Evolutionary conservation across 2,888 invertebrate species (phyloP).

Genomic region (Thymelicus lineola): DNA sequence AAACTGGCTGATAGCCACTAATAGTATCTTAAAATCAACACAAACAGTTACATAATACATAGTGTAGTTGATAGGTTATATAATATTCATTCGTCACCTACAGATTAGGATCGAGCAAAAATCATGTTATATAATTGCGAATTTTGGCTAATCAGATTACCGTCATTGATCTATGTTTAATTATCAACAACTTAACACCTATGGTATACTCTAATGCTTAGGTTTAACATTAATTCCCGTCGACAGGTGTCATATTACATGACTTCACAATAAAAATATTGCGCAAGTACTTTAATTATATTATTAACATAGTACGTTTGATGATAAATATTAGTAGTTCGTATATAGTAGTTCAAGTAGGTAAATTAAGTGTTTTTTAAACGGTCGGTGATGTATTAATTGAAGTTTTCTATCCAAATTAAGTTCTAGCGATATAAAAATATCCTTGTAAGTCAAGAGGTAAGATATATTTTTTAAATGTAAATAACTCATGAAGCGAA

Average conservation of each 20-base stretch:
- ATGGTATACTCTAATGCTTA: constrained; percentile 55
- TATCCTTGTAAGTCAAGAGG: too few species aligned
- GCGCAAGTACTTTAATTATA: constrained; percentile 54
- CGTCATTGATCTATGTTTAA: constrained; percentile 41
- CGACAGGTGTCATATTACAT: constrained; percentile 66
- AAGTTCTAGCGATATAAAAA: too few species aligned
- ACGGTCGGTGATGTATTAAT: too few species aligned
- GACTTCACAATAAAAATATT: constrained; percentile 56
- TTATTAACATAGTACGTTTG: constrained; percentile 59
- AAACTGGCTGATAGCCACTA: too few species aligned
- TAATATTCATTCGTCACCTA: constrained; percentile 11
- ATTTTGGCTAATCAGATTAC: constrained; percentile 24
- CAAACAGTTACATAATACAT: background rate
- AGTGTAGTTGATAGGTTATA: background rate
- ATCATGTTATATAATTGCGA: constrained; percentile 19
- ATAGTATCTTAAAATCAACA: background rate
- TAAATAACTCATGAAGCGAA: too few species aligned
- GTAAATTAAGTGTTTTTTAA: background rate
- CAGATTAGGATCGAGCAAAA: constrained; percentile 16
- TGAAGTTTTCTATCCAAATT: too few species aligned
- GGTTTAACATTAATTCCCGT: constrained; percentile 57
- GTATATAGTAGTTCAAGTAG: background rate
- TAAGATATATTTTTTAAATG: background rate
- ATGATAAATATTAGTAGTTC: background rate
- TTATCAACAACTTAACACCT: constrained; percentile 52